Conservation (phyloP, 2,888 invertebrate genomes). For the Pollenia labialis region DNA sequence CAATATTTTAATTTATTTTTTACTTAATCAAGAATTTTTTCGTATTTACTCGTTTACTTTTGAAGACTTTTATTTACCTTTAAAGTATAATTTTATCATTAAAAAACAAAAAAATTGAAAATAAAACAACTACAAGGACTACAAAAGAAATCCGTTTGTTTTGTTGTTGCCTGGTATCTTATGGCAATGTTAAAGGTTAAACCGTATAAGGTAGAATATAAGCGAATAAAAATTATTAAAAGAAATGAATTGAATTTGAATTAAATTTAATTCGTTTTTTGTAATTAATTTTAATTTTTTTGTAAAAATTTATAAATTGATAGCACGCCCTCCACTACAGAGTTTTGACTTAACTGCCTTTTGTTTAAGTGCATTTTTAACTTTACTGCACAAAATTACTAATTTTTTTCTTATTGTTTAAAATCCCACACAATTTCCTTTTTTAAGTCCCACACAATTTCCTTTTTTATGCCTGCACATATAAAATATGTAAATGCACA, state of each 20-base stretch:
- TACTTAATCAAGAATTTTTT: conserved; percentile 34
- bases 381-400: no score
- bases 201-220: neutral
- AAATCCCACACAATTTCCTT: no score
- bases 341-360: no score
- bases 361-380: no score
- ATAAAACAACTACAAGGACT: neutral
- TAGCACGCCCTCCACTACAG: no score
- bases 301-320: no score
- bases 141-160: neutral
- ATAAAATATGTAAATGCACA: no score
- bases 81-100: neutral
- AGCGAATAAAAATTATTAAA: neutral
- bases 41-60: conserved; percentile 49
- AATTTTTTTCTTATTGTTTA: no score
- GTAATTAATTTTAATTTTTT: no score
- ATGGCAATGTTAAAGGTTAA: neutral
- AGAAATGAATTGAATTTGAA: neutral
- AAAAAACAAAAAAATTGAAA: neutral
- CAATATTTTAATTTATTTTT: conserved; percentile 52
- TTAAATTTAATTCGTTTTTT: no score
- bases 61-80: conserved; percentile 34
- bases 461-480: no score
- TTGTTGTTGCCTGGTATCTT: conserved; percentile 2
- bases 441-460: no score